Evolutionary conservation across 2,888 invertebrate genomes (phyloP).

Genomic region (Nomada fucata): DNA sequence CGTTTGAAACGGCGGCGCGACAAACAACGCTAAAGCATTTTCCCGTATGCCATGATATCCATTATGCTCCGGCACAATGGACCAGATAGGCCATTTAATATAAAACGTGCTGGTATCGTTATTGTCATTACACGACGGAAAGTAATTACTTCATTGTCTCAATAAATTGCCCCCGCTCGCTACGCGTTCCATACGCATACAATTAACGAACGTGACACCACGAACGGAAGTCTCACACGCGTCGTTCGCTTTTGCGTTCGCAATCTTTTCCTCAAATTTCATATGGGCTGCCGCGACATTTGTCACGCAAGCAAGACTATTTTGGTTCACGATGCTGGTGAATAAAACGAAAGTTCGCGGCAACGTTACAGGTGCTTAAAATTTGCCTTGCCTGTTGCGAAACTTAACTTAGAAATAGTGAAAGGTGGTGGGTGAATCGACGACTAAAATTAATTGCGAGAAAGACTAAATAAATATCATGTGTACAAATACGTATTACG

Average conservation of each 20-base stretch:
- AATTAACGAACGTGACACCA: constrained; percentile 67
- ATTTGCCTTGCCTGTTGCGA: too few relatives aligned
- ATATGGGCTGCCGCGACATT: too few relatives aligned
- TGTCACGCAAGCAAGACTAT: too few relatives aligned
- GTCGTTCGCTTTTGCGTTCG: background rate
- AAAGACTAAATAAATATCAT: too few relatives aligned
- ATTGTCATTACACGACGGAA: constrained; percentile 66
- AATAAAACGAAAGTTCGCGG: too few relatives aligned
- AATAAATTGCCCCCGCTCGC: constrained; percentile 67
- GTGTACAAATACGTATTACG: too few relatives aligned
- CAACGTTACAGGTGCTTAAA: too few relatives aligned
- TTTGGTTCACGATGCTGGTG: too few relatives aligned
- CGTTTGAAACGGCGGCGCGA: constrained; percentile 39
- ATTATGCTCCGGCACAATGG: constrained; percentile 68
- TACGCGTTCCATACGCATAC: constrained; percentile 61
- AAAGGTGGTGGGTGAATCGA: too few relatives aligned
- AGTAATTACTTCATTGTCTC: constrained; percentile 73
- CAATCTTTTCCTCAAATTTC: too few relatives aligned
- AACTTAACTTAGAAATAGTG: too few relatives aligned
- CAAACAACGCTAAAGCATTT: constrained; percentile 62
- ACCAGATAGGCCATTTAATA: constrained; percentile 67
- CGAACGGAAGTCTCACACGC: constrained; percentile 7
- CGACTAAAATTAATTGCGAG: too few relatives aligned
- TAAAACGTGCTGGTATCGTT: constrained; percentile 67
- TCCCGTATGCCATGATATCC: constrained; percentile 70